A percentile compares a stretch with the other conserved stretches of the same genome.
Evolutionary conservation across 2,888 invertebrate genomes (phyloP).

Genomic region (Ectemnius cavifrons): DNA sequence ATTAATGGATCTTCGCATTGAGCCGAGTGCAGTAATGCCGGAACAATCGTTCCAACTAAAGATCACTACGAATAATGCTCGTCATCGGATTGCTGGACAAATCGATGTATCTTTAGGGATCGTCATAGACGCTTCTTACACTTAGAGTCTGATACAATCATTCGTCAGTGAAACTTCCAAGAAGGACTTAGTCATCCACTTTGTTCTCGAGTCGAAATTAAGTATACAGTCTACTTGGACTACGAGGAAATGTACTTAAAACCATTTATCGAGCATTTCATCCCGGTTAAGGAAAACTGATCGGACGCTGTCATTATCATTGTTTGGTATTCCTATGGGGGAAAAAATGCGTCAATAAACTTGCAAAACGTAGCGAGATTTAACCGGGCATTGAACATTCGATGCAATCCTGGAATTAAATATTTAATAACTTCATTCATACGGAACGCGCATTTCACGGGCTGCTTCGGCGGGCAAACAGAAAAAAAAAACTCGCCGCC

Average conservation of each 20-base stretch:
- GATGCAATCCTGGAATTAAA: neutral
- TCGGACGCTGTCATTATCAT: neutral
- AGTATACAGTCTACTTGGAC: no score
- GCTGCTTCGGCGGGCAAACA: neutral
- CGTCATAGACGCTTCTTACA: slow-evolving; percentile 36
- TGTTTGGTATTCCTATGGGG: neutral
- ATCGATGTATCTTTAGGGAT: slow-evolving; percentile 21
- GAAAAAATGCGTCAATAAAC: neutral
- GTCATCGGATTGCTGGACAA: slow-evolving; percentile 25
- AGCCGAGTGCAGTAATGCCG: slow-evolving; percentile 18
- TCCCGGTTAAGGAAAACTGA: no score
- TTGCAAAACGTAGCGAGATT: neutral
- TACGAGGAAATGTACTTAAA: no score
- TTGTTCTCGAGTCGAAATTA: no score
- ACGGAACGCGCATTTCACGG: neutral
- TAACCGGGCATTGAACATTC: neutral
- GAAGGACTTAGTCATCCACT: no score
- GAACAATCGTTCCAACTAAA: slow-evolving; percentile 26
- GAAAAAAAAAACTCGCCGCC: neutral
- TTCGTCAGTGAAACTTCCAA: no score
- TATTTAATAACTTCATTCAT: neutral
- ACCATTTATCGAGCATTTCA: no score
- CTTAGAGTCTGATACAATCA: neutral
- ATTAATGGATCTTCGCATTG: slow-evolving; percentile 19
- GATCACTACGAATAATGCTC: slow-evolving; percentile 33